phyloP scores from a whole-genome alignment of 2,113 vertebrate genomes.

The Malurus melanocephalus region DNA sequence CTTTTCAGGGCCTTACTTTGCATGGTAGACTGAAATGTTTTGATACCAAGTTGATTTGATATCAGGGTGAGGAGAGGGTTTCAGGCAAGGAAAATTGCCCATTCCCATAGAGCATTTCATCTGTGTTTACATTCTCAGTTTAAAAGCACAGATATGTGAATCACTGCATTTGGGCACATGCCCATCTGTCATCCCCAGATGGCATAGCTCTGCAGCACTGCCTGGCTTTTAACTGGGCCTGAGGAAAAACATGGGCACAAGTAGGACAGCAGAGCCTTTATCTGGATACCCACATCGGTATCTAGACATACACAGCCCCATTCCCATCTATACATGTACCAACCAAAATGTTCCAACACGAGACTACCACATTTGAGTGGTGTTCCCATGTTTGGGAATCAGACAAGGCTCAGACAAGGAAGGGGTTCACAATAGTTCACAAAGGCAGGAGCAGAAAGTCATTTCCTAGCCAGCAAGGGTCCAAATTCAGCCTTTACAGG shows the following conservation, averaged over 20 bases:
- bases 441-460: background rate
- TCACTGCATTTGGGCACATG: background rate
- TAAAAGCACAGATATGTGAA: background rate
- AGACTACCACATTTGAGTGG: background rate
- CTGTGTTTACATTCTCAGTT: background rate
- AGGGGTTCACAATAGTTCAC: background rate
- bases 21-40: background rate
- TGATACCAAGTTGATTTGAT: background rate
- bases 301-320: background rate
- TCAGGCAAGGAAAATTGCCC: background rate
- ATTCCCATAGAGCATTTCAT: background rate
- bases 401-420: background rate
- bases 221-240: background rate
- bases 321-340: background rate
- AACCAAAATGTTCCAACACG: background rate
- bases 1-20: background rate
- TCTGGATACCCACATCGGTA: background rate
- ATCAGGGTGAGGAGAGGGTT: background rate
- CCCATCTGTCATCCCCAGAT: background rate
- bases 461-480: background rate
- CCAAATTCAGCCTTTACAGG: background rate
- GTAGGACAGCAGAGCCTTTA: background rate
- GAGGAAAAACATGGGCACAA: constrained; percentile 37
- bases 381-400: background rate
- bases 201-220: background rate